phyloP scores from a whole-genome alignment of 1,140 invertebrate genomes.

The Drosophila ficusphila region DNA sequence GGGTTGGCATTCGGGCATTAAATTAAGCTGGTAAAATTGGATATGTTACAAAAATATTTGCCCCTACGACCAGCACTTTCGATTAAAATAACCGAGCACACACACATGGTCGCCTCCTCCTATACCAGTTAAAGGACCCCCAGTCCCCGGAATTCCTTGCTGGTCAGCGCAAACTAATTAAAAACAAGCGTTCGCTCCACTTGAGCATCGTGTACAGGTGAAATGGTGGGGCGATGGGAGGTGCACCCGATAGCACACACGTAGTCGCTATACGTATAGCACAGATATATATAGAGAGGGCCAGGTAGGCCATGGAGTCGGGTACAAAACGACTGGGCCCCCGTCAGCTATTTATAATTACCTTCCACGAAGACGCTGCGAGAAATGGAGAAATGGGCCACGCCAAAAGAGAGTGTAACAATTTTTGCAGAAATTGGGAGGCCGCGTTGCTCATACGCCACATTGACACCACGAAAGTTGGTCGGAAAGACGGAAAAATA shows the following conservation, averaged over 20 bases:
- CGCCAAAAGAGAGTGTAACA: background rate
- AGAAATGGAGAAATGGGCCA: background rate
- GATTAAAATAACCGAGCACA: conserved; percentile 43
- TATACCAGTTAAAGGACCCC: conserved; percentile 6
- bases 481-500: conserved; percentile 4
- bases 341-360: conserved; percentile 51
- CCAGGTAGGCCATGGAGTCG: conserved; percentile 2
- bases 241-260: conserved; percentile 3
- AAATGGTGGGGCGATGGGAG: background rate
- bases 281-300: background rate
- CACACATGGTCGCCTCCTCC: background rate
- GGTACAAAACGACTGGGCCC: conserved; percentile 32
- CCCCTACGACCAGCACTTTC: conserved; percentile 40
- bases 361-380: conserved; percentile 27
- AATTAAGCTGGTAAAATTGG: conserved; percentile 35
- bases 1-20: conserved; percentile 7
- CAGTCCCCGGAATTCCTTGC: conserved; percentile 27
- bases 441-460: conserved; percentile 24
- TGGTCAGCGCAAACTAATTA: conserved; percentile 58
- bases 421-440: conserved; percentile 21
- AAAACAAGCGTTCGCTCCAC: conserved; percentile 56
- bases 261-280: background rate
- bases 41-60: conserved; percentile 40
- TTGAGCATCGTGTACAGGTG: conserved; percentile 49
- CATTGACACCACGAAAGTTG: conserved; percentile 36